Evolutionary conservation across 2,113 vertebrate genomes (phyloP), one percentile per base, ranked within the genome.

Genomic region (Polypterus senegalus): DNA sequence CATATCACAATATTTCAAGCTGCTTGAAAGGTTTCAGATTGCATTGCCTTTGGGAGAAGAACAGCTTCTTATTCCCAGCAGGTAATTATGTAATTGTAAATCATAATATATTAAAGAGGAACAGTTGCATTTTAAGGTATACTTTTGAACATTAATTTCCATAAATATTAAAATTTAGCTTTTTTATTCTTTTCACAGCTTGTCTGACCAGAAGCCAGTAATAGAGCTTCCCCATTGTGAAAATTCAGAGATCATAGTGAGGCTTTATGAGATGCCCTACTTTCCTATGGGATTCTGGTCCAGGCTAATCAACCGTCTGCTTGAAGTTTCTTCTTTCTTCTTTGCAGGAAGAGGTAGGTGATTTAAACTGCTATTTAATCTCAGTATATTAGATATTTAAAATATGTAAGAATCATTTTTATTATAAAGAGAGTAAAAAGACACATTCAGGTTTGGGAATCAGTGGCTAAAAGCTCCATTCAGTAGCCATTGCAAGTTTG

Each of bases 201-300:
- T 98, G 66, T 88, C 91, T 59, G 86, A 93, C 72, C 82, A 92
- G 65, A 87, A 87, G 52, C 95, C 95, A 4, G 88, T 88, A 46
- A 91, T 98, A 63, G 93, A 97, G 54, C 84, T 98, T 58, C 93
- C 94, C 2, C 92, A 97, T 73, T 91, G 88, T 79, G 92, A 97
- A 83, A 92, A 94, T 76, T 96, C 93, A 0, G 92, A 97, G 78
- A 79, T 97, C 49, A 92, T 94, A 6, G 73, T 97, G 64, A 87
- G 96, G 49, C 80, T 94, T 0, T 98, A 96, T 59, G 93, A 97
- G 79, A 94, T 97, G 93, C 94, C 96, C 0, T 97, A 96, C 71
- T 96, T 97, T 74, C 96, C 96, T 43, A 91, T 97, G 92, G 95
- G 92, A 63, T 97, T 87, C 79, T 98, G 95, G 95, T 90, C 95